These are phyloP conservation scores for Pomatorhinus ruficollis DNA, from an alignment of 2,113 vertebrate species.

Conservation along the genomic window DNA sequence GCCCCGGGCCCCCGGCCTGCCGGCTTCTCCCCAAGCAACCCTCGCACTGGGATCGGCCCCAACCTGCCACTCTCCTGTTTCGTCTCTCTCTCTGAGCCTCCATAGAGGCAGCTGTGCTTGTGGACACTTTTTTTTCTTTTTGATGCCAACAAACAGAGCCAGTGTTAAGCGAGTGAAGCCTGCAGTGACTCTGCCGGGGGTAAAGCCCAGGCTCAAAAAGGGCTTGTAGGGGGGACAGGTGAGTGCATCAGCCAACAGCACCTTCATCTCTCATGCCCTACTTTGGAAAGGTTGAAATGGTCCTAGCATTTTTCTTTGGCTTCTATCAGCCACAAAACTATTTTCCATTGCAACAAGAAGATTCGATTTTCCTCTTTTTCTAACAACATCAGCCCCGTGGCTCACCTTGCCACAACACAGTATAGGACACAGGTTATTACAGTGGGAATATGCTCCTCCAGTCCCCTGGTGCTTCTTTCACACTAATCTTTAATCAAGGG, in stretches of 20 bases:
- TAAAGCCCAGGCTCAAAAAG: neutral
- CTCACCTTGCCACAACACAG: neutral
- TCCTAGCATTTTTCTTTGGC: neutral
- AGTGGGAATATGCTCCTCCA: neutral
- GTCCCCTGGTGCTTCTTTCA: neutral
- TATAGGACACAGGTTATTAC: neutral
- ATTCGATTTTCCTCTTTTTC: neutral
- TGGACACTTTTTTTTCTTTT: neutral
- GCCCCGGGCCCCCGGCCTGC: neutral
- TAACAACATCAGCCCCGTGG: neutral
- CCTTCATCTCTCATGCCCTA: neutral
- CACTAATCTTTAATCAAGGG: neutral
- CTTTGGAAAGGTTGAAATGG: neutral
- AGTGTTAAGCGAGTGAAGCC: neutral
- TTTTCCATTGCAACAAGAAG: neutral
- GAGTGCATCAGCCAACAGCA: neutral
- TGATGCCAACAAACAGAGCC: neutral
- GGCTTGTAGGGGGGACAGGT: neutral
- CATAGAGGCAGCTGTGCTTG: neutral
- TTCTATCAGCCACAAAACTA: neutral
- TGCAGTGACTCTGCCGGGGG: neutral
- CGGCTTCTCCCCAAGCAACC: neutral
- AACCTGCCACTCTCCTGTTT: rapidly evolving
- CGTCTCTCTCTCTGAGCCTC: neutral
- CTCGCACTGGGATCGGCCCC: neutral